These are phyloP conservation scores for Platalea minor DNA, from an alignment of 2,797 vertebrate genomes.

Conservation along the genomic window DNA sequence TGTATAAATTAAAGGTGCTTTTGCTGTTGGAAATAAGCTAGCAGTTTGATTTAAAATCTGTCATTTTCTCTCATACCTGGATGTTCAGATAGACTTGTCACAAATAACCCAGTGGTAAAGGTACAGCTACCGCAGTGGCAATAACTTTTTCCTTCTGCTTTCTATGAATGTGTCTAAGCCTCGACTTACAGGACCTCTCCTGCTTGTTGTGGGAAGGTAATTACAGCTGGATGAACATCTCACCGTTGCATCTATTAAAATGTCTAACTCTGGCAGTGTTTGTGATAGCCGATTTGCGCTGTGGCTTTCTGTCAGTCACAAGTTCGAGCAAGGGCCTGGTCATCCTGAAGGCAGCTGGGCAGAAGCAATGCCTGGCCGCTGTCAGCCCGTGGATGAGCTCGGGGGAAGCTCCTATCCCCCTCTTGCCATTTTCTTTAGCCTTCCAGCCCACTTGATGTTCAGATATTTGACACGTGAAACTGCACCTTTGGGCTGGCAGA, in stretches of 20 bases:
- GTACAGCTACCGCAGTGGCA: background rate
- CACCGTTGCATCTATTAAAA: background rate
- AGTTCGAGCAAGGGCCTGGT: background rate
- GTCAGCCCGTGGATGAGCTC: background rate
- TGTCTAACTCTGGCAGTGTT: background rate
- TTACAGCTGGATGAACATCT: background rate
- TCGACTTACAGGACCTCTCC: background rate
- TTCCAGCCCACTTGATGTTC: background rate
- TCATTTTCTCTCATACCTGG: conserved; percentile 6
- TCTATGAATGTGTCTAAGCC: background rate
- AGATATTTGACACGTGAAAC: background rate
- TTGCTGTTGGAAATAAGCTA: conserved; percentile 13
- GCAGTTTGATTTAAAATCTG: conserved; percentile 29
- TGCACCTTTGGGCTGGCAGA: background rate
- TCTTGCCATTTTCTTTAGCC: background rate
- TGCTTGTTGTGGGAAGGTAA: background rate
- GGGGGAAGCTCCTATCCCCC: background rate
- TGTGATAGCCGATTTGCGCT: background rate
- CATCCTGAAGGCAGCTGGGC: background rate
- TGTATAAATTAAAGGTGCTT: conserved; percentile 22
- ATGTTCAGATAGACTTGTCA: background rate
- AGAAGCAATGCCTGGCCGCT: background rate
- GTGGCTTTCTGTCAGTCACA: background rate
- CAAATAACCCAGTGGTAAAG: background rate
- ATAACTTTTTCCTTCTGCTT: background rate